Evolutionary conservation across 2,888 invertebrate genomes (phyloP), one percentile per base, ranked within the genome.

Genomic region (Pandemis corylana): DNA sequence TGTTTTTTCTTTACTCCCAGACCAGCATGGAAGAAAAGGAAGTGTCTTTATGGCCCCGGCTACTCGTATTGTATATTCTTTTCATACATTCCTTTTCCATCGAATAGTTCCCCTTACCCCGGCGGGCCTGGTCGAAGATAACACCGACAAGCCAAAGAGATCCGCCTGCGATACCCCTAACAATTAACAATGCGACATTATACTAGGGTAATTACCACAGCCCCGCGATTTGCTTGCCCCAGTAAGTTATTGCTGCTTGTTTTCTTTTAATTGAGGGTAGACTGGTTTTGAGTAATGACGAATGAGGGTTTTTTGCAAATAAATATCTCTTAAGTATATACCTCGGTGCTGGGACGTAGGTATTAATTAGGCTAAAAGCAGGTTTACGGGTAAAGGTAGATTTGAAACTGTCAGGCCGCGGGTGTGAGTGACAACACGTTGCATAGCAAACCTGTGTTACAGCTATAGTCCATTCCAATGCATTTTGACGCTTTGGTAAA

Each of bases 181-280:
- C 94, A 94, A 94, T 94, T 94, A 94, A 94, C 94, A 94, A 94
- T 94, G 94, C 89, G 91, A 94, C 94, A 94, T 94, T 94, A 94
- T 94, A 92, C 90, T 90, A 87, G 84, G 92, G 92, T 93, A 94
- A 94, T 94, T 94, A 94, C 92, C 82, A 83, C 79, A 62, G 67
- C 71, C 56, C 71, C 13, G 61, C 75, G 81, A 91, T 92, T 91
- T 87, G 90, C 87, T 83, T 79, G 79, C 78, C 76, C 62, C 78
- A 80, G 80, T 87, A 86, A 91, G 80, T 91, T 92, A 92, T 89
- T 84, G 90, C 81, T 76, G 80, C 89, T 85, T 88, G 86, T 86
- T 82, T 68, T 65, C 68, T 65, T 76, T 76, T 76, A 76, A 76
- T 76, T 76, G 76, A 76, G 73, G 63, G 64, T 67, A 41, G 63